phyloP scores from a whole-genome alignment of 2,113 vertebrate genomes.

The Galeopterus variegatus region DNA sequence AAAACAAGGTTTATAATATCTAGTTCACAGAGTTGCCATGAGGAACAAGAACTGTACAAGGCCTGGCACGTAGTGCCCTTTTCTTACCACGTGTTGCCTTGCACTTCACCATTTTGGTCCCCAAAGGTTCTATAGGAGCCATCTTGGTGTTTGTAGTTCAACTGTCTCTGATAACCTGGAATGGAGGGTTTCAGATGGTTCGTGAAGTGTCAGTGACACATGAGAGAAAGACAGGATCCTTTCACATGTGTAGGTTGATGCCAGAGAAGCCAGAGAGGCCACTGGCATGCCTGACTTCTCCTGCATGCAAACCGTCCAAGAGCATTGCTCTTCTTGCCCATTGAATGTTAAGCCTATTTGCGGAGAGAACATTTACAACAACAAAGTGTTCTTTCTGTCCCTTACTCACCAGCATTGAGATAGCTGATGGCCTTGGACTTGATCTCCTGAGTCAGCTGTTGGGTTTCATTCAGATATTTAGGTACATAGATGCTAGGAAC shows the following conservation, averaged over 20 bases:
- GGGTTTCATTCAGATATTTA: constrained; percentile 89
- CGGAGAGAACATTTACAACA: background rate
- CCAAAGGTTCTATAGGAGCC: constrained; percentile 93
- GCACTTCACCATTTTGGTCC: constrained; percentile 29
- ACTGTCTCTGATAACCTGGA: constrained; percentile 92
- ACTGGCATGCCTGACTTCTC: background rate
- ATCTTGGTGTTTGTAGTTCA: constrained; percentile 89
- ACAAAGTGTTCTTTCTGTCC: background rate
- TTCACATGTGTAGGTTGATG: background rate
- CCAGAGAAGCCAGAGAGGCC: background rate
- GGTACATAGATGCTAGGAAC: constrained; percentile 93
- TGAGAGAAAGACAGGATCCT: background rate
- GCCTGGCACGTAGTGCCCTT: background rate
- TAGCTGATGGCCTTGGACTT: constrained; percentile 86
- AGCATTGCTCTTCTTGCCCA: background rate
- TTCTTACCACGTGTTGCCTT: constrained; percentile 93
- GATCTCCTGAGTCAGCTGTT: constrained; percentile 90
- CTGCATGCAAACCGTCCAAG: background rate
- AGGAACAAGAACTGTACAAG: background rate
- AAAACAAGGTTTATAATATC: background rate
- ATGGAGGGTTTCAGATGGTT: background rate
- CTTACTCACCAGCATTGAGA: constrained; percentile 88
- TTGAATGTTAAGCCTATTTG: background rate
- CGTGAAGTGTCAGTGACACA: background rate
- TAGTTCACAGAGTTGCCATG: background rate